Base-by-base conservation (phyloP, 1,140 invertebrate species). In the Eupristina koningsbergeri region DNA sequence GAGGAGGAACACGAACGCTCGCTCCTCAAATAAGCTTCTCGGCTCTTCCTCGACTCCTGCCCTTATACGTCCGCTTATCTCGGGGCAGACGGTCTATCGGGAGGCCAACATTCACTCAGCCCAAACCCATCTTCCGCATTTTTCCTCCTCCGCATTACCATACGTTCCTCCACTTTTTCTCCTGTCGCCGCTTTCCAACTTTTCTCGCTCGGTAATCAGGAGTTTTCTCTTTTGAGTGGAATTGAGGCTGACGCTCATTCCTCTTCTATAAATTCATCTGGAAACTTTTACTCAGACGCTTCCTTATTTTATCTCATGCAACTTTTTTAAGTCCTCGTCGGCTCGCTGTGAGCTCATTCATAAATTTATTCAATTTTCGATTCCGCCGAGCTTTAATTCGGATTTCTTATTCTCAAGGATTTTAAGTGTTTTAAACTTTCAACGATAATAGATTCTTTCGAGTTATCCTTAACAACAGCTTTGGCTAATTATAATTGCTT, bases 1-100 rank as follows among this genome's bases (percentile, higher is more conserved):
- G 47, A 36, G 73, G 39, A 50, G 79, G 34, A 61, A 81, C 45
- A 34, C 79, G 82, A 80, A 75, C 82, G 82, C 75, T 83, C 81
- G 81, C 41, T 41, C 69, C n/a, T 41, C 26, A 47, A 34, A 45
- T 45, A 39, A 63, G 61, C 69, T 34, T 26, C 74, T 39, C 29
- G 26, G 31, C 53, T 36, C 22, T 45, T 58, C 22, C 53, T 58
- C 53, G 53, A 26, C 69, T 73, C 13, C 29, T 76, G 71, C 58
- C 75, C 64, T 77, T 78, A 83, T 80, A 47, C 58, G 81, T 47
- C 76, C 29, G 11, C 69, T 81, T 81, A 81, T 81, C 80, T 58
- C 31, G 47, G 6, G 22, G 45, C 26, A 50, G 77, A 8, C 41
- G 26, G 53, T 73, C 47, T 81, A 74, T 81, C 50, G 39, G 73